Evolutionary conservation across 2,888 invertebrate species (phyloP).

Genomic region (Ferdinandea cuprea): DNA sequence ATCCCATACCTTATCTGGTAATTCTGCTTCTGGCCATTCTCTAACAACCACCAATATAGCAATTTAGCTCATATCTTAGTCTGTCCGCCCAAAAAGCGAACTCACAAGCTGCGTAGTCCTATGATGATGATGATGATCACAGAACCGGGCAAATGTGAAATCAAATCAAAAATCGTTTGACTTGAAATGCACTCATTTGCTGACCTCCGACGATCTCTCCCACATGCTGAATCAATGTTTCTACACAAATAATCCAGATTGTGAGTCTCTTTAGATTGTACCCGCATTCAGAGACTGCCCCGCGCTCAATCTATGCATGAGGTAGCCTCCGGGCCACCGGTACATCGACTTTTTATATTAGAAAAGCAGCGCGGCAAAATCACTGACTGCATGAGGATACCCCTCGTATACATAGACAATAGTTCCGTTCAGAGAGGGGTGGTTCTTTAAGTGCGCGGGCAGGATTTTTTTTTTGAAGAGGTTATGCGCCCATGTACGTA

Average conservation of each 20-base stretch:
- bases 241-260: conserved; percentile 70
- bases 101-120: background rate
- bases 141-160: conserved; percentile 58
- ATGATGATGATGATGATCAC: conserved; percentile 44
- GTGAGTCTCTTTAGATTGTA: conserved; percentile 51
- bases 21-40: conserved; percentile 10
- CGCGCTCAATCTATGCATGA: conserved; percentile 33
- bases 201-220: conserved; percentile 74
- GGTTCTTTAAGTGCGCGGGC: conserved; percentile 41
- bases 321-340: conserved; percentile 65
- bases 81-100: conserved; percentile 46
- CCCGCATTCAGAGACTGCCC: conserved; percentile 43
- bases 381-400: conserved; percentile 60
- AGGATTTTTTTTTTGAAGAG: conserved; percentile 56
- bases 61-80: conserved; percentile 46
- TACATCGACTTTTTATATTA: conserved; percentile 57
- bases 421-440: conserved; percentile 52
- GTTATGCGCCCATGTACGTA: conserved; percentile 71
- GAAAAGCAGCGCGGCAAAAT: conserved; percentile 40
- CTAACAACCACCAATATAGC: conserved; percentile 53
- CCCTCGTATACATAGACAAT: conserved; percentile 59
- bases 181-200: conserved; percentile 75
- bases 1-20: conserved; percentile 12
- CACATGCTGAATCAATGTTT: conserved; percentile 74
- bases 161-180: conserved; percentile 73